Evolutionary conservation across 2,797 vertebrate genomes (phyloP), one percentile per base, ranked within the genome.

Genomic region (Otus scops): DNA sequence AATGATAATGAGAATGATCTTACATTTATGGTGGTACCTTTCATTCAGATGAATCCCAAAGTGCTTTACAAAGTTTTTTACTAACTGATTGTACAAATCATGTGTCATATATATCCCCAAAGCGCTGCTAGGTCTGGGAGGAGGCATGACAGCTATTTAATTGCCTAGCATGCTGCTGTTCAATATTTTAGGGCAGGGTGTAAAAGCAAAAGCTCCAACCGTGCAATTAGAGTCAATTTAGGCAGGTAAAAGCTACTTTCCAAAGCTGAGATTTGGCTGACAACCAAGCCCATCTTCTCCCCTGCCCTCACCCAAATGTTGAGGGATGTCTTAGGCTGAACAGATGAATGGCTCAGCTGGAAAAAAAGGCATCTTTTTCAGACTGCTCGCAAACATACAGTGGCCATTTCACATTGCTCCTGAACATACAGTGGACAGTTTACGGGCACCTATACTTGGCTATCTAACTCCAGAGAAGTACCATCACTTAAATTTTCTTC

Each of bases 1-100:
- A 95, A 97, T 84, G 91, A 86, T 89, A 93, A 95, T 96, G 95
- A 96, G 83, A 95, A 92, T 73, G 93, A 93, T 94, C 85, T 91
- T 87, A 94, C 91, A 45, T 97, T 97, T 96, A 97, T 79, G 79
- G 77, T 32, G 16, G 38, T 92, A 73, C 88, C 81, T 96, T 96
- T 90, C 87, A 81, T 93, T 93, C 91, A 92, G 71, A 94, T 94
- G 75, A 96, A 92, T 96, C 93, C 89, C 85, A 95, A 91, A 91
- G 90, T 67, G 74, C 92, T 94, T 92, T 79, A 79, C 94, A 77
- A 93, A 95, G 77, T 94, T 95, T 95, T 91, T 85, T 75, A 75
- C 67, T 95, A 92, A 92, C 86, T 78, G 91, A 87, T 91, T 94
- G 84, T 86, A 80, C 94, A 93, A 96, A 96, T 96, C 81, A 79